Percentiles rank a stretch among this genome's conserved stretches.
Evolutionary conservation across 2,113 vertebrate genomes (phyloP).

Genomic region (Neogale vison): DNA sequence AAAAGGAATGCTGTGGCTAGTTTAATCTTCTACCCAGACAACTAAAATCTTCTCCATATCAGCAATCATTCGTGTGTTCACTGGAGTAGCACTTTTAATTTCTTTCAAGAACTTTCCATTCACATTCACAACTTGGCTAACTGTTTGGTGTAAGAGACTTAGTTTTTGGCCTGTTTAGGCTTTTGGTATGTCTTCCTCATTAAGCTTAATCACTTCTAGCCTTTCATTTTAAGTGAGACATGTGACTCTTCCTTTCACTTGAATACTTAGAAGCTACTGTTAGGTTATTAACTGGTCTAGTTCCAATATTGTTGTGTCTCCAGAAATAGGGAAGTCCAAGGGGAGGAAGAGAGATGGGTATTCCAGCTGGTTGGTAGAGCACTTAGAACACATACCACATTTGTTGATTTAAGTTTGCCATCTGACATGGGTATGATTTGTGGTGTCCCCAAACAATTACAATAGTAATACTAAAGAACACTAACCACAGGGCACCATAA

Average conservation of each 20-base stretch:
- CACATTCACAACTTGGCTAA: not conserved
- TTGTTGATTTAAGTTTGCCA: not conserved
- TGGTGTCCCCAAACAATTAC: not conserved
- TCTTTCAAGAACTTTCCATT: not conserved
- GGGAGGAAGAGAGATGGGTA: not conserved
- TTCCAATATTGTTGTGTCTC: not conserved
- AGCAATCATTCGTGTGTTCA: not conserved
- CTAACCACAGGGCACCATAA: not conserved
- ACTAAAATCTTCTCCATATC: not conserved
- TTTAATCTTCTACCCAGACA: not conserved
- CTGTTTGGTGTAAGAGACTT: not conserved
- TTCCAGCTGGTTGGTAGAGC: not conserved
- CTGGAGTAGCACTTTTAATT: not conserved
- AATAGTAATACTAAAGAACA: not conserved
- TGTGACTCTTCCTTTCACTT: not conserved
- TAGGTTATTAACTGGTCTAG: not conserved
- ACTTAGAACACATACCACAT: not conserved
- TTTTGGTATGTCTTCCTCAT: not conserved
- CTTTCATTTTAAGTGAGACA: not conserved
- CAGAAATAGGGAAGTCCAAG: not conserved
- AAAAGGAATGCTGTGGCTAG: not conserved
- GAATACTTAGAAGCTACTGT: not conserved
- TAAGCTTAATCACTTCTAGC: not conserved
- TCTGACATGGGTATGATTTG: not conserved
- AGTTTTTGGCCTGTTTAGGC: not conserved